A percentile compares a stretch with the other conserved stretches of the same genome.
Conservation (phyloP, 2,888 invertebrate species). For the Ophioninae sp. region DNA sequence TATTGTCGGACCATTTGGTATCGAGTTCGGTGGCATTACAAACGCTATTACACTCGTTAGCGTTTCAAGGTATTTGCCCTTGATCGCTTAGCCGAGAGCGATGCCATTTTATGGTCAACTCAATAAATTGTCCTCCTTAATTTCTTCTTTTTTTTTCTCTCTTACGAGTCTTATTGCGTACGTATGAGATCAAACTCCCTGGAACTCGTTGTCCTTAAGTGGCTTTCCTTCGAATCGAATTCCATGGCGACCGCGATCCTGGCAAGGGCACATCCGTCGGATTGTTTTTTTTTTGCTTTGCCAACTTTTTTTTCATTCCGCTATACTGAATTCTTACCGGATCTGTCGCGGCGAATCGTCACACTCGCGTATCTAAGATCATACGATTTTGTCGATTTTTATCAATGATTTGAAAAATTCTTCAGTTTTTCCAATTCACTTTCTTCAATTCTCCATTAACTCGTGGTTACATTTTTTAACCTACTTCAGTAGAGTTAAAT, state of each 20-base stretch:
- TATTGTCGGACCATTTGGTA: conserved; percentile 34
- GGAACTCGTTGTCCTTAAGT: conserved; percentile 51
- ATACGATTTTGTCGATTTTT: conserved; percentile 1
- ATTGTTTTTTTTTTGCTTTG: conserved; percentile 13
- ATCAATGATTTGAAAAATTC: not conserved
- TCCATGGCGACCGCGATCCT: conserved; percentile 25
- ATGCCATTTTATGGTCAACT: conserved; percentile 44
- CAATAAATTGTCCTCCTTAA: conserved; percentile 28
- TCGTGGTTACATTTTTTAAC: not conserved
- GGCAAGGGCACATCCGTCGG: conserved; percentile 45
- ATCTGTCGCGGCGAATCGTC: conserved; percentile 32
- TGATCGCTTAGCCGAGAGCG: conserved; percentile 22
- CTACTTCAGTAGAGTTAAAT: not conserved
- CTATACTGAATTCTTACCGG: conserved; percentile 15
- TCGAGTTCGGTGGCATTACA: conserved; percentile 22
- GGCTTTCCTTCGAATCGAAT: conserved; percentile 42
- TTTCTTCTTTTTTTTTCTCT: conserved; percentile 24
- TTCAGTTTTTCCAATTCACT: not conserved
- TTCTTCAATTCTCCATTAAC: not conserved
- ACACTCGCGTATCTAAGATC: conserved; percentile 20
- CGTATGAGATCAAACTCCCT: conserved; percentile 32
- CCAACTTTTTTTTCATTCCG: not conserved
- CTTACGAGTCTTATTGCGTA: conserved; percentile 16
- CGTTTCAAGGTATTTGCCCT: conserved; percentile 22
- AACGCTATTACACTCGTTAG: conserved; percentile 41